Percentiles rank a stretch among this genome's conserved stretches.
Evolutionary conservation across 2,888 invertebrate species (phyloP).

Genomic region (Orthonychiurus folsomi): DNA sequence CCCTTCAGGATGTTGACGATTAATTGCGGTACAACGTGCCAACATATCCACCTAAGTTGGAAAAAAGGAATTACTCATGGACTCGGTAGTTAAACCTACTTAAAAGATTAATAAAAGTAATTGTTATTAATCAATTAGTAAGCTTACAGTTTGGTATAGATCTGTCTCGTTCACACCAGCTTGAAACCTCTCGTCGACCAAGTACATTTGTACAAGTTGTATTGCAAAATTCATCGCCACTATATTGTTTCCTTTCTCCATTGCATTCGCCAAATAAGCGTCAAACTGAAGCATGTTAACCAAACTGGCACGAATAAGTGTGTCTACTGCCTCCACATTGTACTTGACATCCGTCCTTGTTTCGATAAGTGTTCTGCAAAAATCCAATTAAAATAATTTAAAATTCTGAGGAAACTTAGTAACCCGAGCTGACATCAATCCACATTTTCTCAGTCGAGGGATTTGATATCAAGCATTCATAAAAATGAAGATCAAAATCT

Average conservation of each 20-base stretch:
- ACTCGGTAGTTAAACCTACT: too few relatives aligned
- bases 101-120: constrained; percentile 2
- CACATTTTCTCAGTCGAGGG: not conserved
- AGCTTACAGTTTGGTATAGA: constrained; percentile 79
- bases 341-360: constrained; percentile 80
- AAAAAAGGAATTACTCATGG: too few relatives aligned
- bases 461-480: not conserved
- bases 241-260: constrained; percentile 74
- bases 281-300: constrained; percentile 75
- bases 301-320: constrained; percentile 71
- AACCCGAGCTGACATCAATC: not conserved
- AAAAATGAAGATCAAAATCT: not conserved
- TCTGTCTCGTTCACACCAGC: constrained; percentile 72
- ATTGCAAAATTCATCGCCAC: constrained; percentile 81
- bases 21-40: constrained; percentile 34
- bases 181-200: constrained; percentile 69
- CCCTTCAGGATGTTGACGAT: constrained; percentile 39
- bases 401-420: too few relatives aligned
- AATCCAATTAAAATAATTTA: not conserved
- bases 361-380: constrained; percentile 58
- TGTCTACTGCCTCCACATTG: constrained; percentile 85
- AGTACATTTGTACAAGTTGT: constrained; percentile 77
- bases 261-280: constrained; percentile 66
- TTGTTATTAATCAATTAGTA: not conserved
- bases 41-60: constrained; percentile 39